These are phyloP conservation scores for Microctenopoma steveboyesi DNA, from an alignment of 2,797 vertebrate genomes.

Conservation along the genomic window DNA sequence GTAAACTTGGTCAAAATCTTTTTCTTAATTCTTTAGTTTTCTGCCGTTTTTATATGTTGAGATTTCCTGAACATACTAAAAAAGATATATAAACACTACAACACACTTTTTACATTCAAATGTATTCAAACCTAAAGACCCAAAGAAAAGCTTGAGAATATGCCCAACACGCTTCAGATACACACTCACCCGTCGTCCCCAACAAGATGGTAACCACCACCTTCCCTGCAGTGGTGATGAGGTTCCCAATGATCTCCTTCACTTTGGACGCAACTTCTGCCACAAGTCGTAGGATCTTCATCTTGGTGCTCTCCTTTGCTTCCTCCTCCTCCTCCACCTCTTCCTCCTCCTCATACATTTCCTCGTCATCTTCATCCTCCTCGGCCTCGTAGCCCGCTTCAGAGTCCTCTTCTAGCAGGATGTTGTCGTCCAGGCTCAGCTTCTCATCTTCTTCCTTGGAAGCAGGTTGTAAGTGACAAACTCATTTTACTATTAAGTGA, in stretches of 20 bases:
- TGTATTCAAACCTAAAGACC: too few relatives aligned
- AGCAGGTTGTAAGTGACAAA: conserved; percentile 23
- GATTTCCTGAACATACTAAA: too few relatives aligned
- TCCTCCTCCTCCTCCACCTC: conserved; percentile 86
- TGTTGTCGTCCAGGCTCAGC: conserved; percentile 88
- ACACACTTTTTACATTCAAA: too few relatives aligned
- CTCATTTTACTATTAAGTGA: conserved; percentile 19
- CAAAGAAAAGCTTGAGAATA: too few relatives aligned
- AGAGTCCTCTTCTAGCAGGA: conserved; percentile 91
- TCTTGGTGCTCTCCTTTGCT: conserved; percentile 89
- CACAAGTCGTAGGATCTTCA: conserved; percentile 88
- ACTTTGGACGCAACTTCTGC: conserved; percentile 89
- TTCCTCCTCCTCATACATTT: conserved; percentile 69
- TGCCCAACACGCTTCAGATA: too few relatives aligned
- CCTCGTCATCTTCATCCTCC: conserved; percentile 81
- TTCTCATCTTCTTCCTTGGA: conserved; percentile 87
- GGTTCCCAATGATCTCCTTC: conserved; percentile 95
- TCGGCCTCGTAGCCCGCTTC: conserved; percentile 88
- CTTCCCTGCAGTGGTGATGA: conserved; percentile 96
- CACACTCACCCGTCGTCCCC: conserved; percentile 90
- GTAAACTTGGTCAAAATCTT: too few relatives aligned
- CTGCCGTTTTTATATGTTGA: too few relatives aligned
- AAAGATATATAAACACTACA: too few relatives aligned
- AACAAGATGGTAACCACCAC: conserved; percentile 95
- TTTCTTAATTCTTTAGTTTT: too few relatives aligned